These are phyloP conservation scores for Andrena marginata DNA, from an alignment of 2,888 invertebrate species.

Conservation along the genomic window DNA sequence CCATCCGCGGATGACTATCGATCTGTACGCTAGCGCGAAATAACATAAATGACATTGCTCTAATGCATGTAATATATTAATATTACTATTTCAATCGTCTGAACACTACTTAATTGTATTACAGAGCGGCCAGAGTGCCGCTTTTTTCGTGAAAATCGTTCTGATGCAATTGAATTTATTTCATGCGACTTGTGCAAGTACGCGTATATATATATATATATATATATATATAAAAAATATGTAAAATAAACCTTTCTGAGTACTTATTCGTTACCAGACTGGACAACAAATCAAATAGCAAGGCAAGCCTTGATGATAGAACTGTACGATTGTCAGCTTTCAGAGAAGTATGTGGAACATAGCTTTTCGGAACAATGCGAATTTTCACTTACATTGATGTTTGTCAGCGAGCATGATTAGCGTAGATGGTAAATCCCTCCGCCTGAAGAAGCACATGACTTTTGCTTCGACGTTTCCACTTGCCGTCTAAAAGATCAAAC, in stretches of 20 bases:
- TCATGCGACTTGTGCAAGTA: background rate
- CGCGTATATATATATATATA: background rate
- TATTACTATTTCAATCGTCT: slow-evolving; percentile 5
- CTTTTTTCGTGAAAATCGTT: background rate
- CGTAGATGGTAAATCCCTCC: slow-evolving; percentile 98
- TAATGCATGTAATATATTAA: slow-evolving; percentile 10
- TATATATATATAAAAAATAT: background rate
- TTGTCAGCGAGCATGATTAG: slow-evolving; percentile 99
- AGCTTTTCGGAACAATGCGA: background rate
- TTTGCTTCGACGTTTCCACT: slow-evolving; percentile 99
- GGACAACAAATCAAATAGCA: background rate
- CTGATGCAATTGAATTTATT: background rate
- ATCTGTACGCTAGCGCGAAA: slow-evolving; percentile 29
- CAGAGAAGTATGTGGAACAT: background rate
- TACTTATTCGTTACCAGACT: slow-evolving; percentile 9
- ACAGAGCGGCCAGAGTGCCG: background rate
- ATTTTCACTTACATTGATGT: slow-evolving; percentile 95
- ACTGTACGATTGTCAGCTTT: background rate
- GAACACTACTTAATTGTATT: slow-evolving; percentile 5
- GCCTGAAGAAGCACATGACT: slow-evolving; percentile 99
- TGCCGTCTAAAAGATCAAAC: slow-evolving; percentile 89
- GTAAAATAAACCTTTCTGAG: background rate
- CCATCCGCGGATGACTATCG: slow-evolving; percentile 52
- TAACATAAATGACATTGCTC: slow-evolving; percentile 26
- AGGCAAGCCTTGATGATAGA: background rate